Percentiles rank a stretch among this genome's conserved stretches.
Evolutionary conservation across 2,888 invertebrate species (phyloP).

Genomic region (Eumerus sabulonum): DNA sequence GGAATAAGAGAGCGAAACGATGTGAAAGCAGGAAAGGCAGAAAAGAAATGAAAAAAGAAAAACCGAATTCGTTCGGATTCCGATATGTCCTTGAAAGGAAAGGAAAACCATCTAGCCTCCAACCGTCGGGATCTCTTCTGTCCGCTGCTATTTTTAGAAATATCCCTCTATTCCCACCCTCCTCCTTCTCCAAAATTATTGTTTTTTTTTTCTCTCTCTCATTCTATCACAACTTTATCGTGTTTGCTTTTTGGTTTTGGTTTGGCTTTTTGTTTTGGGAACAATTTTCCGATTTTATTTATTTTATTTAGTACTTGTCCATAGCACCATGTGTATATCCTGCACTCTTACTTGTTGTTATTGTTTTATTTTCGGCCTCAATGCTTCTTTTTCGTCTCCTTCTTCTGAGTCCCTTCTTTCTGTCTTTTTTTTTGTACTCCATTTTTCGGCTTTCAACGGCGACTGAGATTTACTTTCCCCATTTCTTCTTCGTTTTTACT

Average conservation of each 20-base stretch:
- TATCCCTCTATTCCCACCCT: slow-evolving; percentile 32
- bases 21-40: slow-evolving; percentile 11
- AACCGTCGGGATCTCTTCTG: slow-evolving; percentile 17
- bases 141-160: slow-evolving; percentile 57
- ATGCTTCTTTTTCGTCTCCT: slow-evolving; percentile 19
- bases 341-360: too few species aligned
- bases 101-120: slow-evolving; percentile 8
- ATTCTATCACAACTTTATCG: background rate
- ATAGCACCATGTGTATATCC: too few species aligned
- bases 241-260: slow-evolving; percentile 31
- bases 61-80: slow-evolving; percentile 30
- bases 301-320: too few species aligned
- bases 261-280: too few species aligned
- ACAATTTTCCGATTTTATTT: too few species aligned
- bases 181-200: slow-evolving; percentile 1
- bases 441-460: background rate
- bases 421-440: background rate
- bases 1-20: slow-evolving; percentile 20
- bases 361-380: too few species aligned
- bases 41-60: slow-evolving; percentile 17
- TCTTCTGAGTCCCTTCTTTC: background rate
- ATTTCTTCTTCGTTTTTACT: background rate
- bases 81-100: slow-evolving; percentile 59
- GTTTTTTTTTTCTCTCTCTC: background rate
- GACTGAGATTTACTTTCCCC: slow-evolving; percentile 41